Evolutionary conservation across 2,888 invertebrate species (phyloP).

Genomic region (Aradus depressus): DNA sequence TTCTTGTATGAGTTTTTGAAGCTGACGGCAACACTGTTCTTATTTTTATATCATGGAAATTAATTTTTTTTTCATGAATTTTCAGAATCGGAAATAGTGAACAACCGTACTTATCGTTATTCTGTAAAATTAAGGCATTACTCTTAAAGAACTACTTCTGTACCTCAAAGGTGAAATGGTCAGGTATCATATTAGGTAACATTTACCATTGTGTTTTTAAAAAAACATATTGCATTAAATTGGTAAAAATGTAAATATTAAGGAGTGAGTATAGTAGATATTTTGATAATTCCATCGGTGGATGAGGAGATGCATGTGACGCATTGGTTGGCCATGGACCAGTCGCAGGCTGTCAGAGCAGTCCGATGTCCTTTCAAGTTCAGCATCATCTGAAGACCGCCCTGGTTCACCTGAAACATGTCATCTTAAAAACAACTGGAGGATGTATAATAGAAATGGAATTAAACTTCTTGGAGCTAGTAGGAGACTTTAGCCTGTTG

Average conservation of each 20-base stretch:
- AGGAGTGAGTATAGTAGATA: conserved; percentile 45
- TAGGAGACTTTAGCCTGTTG: not conserved
- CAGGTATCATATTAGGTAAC: too few relatives aligned
- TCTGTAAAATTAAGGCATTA: too few relatives aligned
- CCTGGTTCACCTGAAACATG: conserved; percentile 18
- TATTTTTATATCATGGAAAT: too few relatives aligned
- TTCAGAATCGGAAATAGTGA: too few relatives aligned
- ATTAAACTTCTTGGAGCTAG: not conserved
- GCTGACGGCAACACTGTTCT: too few relatives aligned
- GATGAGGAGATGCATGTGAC: conserved; percentile 48
- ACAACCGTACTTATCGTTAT: too few relatives aligned
- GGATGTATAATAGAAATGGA: not conserved
- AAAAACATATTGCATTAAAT: too few relatives aligned
- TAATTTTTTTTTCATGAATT: too few relatives aligned
- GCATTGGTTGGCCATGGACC: conserved; percentile 48
- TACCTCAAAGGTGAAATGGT: too few relatives aligned
- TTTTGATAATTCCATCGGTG: conserved; percentile 46
- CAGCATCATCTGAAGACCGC: conserved; percentile 18
- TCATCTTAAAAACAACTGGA: not conserved
- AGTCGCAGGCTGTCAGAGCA: conserved; percentile 46
- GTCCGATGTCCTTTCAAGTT: conserved; percentile 43
- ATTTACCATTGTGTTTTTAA: too few relatives aligned
- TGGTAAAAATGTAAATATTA: conserved; percentile 25
- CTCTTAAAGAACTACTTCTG: too few relatives aligned
- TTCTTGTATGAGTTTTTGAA: too few relatives aligned